A percentile compares a stretch with the other conserved stretches of the same genome.
phyloP scores from a whole-genome alignment of 23 tunicate genomes.

The Trididemnum clinides region DNA sequence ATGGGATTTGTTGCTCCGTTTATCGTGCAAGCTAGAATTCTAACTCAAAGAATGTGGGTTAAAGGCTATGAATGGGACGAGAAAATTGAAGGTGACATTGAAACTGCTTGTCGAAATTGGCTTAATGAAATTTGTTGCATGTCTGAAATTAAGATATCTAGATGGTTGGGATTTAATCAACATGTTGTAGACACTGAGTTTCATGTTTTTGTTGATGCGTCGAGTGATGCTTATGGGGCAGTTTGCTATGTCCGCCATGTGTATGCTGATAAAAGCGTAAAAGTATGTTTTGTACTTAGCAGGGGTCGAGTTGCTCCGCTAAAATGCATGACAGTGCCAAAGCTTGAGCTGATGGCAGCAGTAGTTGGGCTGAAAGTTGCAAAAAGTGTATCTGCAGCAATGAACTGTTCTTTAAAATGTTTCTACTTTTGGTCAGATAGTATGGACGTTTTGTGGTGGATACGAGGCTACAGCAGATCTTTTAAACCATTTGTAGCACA shows the following conservation, averaged over 20 bases:
- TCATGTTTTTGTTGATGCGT: conserved; percentile 1
- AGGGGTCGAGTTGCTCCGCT: background rate
- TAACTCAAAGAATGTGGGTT: background rate
- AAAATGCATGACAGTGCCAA: background rate
- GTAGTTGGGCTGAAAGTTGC: background rate
- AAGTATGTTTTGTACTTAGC: background rate
- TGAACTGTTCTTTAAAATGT: background rate
- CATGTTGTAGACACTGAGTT: background rate
- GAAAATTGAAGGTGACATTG: background rate
- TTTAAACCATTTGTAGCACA: background rate
- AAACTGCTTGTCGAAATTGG: background rate
- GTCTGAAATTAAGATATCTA: background rate
- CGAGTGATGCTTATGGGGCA: background rate
- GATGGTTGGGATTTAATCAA: background rate
- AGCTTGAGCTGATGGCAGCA: conserved; percentile 7
- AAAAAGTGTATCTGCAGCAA: background rate
- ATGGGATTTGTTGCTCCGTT: background rate
- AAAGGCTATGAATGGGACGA: conserved; percentile 11
- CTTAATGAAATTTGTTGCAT: background rate
- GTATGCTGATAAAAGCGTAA: background rate
- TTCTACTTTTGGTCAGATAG: background rate
- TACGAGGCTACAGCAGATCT: background rate
- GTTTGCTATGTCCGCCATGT: background rate
- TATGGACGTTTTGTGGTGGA: background rate
- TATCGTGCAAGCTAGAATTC: conserved; percentile 1